Base-by-base conservation (phyloP, 2,888 invertebrate species). In the Heliconius erato region DNA sequence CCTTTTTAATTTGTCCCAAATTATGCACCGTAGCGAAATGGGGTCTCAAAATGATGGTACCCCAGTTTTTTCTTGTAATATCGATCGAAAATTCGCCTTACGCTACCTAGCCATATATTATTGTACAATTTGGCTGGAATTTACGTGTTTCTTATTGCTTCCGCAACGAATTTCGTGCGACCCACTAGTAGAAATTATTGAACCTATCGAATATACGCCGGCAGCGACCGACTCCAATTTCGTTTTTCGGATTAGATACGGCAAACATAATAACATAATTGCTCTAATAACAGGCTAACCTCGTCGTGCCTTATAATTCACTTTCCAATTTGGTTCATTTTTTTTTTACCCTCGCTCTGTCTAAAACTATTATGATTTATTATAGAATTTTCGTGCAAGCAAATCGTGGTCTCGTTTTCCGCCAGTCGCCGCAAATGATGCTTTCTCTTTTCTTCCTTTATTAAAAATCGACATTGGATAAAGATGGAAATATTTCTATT, bases 351-450 rank as follows among this genome's bases (percentile, higher is more conserved):
- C 92, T 90, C 89, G 91, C 91, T 93, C 93, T 94, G 94, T 94
- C 95, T 94, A 93, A 94, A 95, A 95, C 96, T 96, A 95, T 95
- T 94, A 95, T 95, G 95, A 96, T 96, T 95, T 95, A 95, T 95
- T 93, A 95, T 92, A 94, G 93, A 95, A 95, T 95, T 95, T 95
- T 95, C 95, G 94, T 95, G 94, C 94, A 95, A 92, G 94, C 95
- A 95, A 96, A 96, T 95, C 95, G 94, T 90, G 91, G 92, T 89
- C 92, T 90, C 89, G 89, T 89, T 93, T 94, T 94, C 94, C 92
- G 91, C 93, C 89, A 91, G 92, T 90, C 86, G 86, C 85, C 85
- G 87, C 86, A 85, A 88, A 87, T 84, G 84, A 83, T 85, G 88
- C 87, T 87, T 87, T 94, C 95, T 94, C 94, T 90, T 88, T 95